phyloP scores from a whole-genome alignment of 2,113 vertebrate genomes.

The Nymphicus hollandicus region DNA sequence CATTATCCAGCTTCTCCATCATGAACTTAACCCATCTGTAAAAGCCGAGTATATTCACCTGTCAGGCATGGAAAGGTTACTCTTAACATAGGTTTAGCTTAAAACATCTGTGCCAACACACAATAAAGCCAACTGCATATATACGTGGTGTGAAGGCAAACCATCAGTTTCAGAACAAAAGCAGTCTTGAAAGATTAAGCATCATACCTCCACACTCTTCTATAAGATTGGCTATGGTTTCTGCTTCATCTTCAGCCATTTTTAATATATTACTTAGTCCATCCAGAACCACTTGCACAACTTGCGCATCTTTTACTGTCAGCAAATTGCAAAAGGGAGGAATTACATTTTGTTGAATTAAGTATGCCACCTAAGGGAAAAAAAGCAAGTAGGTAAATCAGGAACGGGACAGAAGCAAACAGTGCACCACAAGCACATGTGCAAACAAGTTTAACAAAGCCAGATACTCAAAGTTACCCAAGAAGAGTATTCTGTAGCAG shows the following conservation, averaged over 20 bases:
- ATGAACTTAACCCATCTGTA: not conserved
- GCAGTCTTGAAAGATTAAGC: not conserved
- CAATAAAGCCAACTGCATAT: not conserved
- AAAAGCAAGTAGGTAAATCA: not conserved
- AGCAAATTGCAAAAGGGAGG: conserved; percentile 98
- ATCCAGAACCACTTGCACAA: conserved; percentile 97
- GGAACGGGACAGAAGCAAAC: not conserved
- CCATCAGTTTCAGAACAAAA: not conserved
- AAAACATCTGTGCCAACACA: not conserved
- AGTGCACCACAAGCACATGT: no score
- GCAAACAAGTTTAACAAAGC: not conserved
- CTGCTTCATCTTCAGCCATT: conserved; percentile 98
- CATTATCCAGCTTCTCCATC: not conserved
- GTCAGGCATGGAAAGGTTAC: fast-evolving
- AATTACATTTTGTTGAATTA: conserved; percentile 97
- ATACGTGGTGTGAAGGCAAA: not conserved
- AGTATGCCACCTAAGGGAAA: conserved; percentile 87
- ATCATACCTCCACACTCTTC: conserved; percentile 94
- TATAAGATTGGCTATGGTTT: conserved; percentile 97
- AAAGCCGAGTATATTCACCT: not conserved
- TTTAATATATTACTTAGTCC: conserved; percentile 99
- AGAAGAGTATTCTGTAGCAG: not conserved
- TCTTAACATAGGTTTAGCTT: not conserved
- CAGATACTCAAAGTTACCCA: fast-evolving
- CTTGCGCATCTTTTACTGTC: conserved; percentile 97